These are phyloP conservation scores for Tachysurus vachellii DNA, from an alignment of 2,113 vertebrate species.

Conservation along the genomic window DNA sequence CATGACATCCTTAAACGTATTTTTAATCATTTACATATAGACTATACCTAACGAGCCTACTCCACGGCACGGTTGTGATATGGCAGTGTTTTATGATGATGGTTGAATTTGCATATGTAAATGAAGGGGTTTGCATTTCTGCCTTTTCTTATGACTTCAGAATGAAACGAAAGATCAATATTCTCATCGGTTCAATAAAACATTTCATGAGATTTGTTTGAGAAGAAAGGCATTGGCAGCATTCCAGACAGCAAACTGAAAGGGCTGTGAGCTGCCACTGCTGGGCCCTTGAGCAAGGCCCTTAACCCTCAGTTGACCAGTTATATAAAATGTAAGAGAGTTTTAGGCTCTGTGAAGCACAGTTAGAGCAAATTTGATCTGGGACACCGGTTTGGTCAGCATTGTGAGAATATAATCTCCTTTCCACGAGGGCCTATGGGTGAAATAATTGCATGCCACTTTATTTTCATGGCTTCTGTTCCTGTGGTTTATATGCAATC, in stretches of 20 bases:
- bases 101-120: background rate
- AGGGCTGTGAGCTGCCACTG: too few species aligned
- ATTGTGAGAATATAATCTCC: background rate
- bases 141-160: background rate
- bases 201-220: background rate
- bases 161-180: background rate
- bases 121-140: background rate
- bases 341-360: background rate
- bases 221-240: background rate
- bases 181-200: background rate
- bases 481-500: conserved; percentile 21
- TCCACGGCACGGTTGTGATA: background rate
- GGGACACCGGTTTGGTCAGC: background rate
- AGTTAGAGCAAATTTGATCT: background rate
- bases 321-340: background rate
- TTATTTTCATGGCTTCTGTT: conserved; percentile 9
- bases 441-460: conserved; percentile 13
- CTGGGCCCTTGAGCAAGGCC: too few species aligned
- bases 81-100: background rate
- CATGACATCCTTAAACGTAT: too few species aligned
- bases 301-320: too few species aligned
- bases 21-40: background rate
- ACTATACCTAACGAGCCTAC: background rate
- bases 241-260: background rate
- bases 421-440: background rate